These are phyloP conservation scores for Ploceus nigricollis DNA, from an alignment of 2,113 vertebrate species.

Conservation along the genomic window DNA sequence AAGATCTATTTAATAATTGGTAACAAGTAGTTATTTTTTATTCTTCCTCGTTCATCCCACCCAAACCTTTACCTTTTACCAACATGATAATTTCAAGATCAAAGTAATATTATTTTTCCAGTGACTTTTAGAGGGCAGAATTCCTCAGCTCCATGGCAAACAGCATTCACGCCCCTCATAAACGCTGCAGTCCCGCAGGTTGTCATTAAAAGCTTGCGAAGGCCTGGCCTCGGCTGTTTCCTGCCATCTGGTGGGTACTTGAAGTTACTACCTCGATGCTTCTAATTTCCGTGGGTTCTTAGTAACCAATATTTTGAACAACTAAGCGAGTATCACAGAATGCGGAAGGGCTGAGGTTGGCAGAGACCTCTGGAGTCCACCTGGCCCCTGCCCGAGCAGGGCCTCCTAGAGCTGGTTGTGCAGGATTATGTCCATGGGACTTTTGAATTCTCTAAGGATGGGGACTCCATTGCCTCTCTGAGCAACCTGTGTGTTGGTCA, in stretches of 20 bases:
- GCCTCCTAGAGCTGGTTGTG: rapidly evolving
- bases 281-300: not conserved
- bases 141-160: not conserved
- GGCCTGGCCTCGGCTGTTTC: not conserved
- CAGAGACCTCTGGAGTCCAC: not conserved
- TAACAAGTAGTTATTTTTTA: not conserved
- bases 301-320: not conserved
- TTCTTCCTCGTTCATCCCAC: not conserved
- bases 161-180: rapidly evolving
- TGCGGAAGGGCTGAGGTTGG: not conserved
- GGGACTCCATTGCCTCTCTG: not conserved
- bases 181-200: not conserved
- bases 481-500: not conserved
- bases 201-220: too few species aligned
- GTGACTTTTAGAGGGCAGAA: not conserved
- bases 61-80: not conserved
- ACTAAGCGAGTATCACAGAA: not conserved
- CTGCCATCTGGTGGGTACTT: constrained; percentile 49
- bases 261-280: not conserved
- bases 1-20: not conserved
- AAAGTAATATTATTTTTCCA: not conserved
- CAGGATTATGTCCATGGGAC: not conserved
- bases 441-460: not conserved
- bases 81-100: not conserved
- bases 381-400: not conserved